Evolutionary conservation across 2,888 invertebrate species (phyloP), one percentile per base, ranked within the genome.

Genomic region (Chymomyza procnemis): DNA sequence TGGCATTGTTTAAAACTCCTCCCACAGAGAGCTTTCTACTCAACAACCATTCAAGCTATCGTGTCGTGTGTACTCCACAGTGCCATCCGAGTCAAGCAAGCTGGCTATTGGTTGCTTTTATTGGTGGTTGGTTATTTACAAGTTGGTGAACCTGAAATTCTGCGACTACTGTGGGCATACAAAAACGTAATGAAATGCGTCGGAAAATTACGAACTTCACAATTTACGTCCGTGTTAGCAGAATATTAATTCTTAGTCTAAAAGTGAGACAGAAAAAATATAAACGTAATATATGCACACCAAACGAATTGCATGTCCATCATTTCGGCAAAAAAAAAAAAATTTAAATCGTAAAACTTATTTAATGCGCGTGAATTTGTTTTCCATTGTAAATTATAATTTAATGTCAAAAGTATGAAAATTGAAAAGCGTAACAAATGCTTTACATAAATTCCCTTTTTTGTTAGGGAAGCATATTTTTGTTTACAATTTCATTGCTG

Each of bases 401-500:
- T 50, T 50, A 50, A 50, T 50, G 50, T 50, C 19, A 16, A 50
- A 50, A 50, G 50, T 19, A 14, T 21, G 19, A 18, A 57, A 57
- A 30, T 30, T 57, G 58, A 68, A 64, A 68, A 71, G 66, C 80
- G 68, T 76, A 64, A 60, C 76, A 61, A 79, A 79, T 68, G 70
- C 50, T 18, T 50, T 71, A 78, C 85, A 88, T 71, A 71, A 78
- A 78, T 79, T 82, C 77, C 74, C 72, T 78, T 85, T n/a, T 85
- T 81, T 75, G 67, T 66, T 71, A 73, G 72, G 75, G 56, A 67
- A 66, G 64, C 70, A 69, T 69, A 74, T 72, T 74, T 72, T 67
- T 71, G 66, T 69, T 69, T 66, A 74, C 62, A 74, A 66, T 63
- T 72, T 72, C 69, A 79, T 73, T 68, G 73, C 64, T 70, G 64